A percentile compares a stretch with the other conserved stretches of the same genome.
phyloP scores from a whole-genome alignment of 2,113 vertebrate species.

The Cyrtonyx montezumae region DNA sequence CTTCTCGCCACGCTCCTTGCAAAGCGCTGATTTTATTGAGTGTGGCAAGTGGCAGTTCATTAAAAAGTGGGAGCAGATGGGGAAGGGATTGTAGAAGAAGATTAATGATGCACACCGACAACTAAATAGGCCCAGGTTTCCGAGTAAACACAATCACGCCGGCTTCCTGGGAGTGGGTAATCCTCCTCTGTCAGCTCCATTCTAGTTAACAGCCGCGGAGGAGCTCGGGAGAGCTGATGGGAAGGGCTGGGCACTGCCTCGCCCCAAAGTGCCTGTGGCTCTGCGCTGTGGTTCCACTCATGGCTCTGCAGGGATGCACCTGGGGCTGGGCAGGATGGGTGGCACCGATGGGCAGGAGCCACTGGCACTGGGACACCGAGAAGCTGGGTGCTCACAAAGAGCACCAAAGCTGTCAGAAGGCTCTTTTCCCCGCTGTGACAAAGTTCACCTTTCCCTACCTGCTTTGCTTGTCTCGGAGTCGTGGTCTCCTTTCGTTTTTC shows the following conservation, averaged over 20 bases:
- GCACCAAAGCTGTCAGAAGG: not conserved
- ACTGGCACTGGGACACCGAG: not conserved
- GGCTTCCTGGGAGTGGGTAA: slow-evolving; percentile 67
- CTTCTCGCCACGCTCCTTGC: slow-evolving; percentile 41
- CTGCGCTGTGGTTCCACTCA: not conserved
- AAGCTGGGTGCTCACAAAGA: not conserved
- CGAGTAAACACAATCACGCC: slow-evolving; percentile 76
- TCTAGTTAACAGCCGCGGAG: slow-evolving; percentile 21
- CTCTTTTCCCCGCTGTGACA: not conserved
- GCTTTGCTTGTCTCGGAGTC: not conserved
- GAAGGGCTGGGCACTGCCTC: not conserved
- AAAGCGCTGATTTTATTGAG: slow-evolving; percentile 78
- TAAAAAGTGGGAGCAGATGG: slow-evolving; percentile 84
- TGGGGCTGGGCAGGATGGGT: too few relatives aligned
- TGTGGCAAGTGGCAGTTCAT: slow-evolving; percentile 83
- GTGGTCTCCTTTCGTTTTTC: rapidly evolving
- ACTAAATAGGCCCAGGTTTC: slow-evolving; percentile 75
- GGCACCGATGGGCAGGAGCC: not conserved
- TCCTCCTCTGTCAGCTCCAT: slow-evolving; percentile 69
- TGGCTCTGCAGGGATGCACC: not conserved
- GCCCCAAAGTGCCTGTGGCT: not conserved
- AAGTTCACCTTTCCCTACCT: not conserved
- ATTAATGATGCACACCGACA: slow-evolving; percentile 81
- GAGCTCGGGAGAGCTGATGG: not conserved
- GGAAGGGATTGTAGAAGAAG: slow-evolving; percentile 80